Base-by-base conservation (phyloP, 2,797 vertebrate species). In the Antennarius maculatus region DNA sequence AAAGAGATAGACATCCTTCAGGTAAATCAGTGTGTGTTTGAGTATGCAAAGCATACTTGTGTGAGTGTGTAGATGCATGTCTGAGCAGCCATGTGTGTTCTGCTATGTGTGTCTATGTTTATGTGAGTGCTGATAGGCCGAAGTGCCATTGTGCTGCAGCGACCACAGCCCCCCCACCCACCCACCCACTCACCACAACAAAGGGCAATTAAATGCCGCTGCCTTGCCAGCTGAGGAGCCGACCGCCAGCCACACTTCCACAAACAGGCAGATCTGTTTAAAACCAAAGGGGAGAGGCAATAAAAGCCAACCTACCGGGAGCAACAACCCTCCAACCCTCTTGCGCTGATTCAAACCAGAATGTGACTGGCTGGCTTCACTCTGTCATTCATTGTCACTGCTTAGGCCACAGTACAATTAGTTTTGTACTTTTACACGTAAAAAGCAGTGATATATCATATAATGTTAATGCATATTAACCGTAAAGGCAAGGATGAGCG, bases 251-350 rank as follows among this genome's bases (percentile, higher is more conserved):
- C 92, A 88, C 93, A 93, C 93, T 93, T 94, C 93, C 92, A 94
- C 93, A 94, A 94, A 94, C 93, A 94, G 91, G 92, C 92, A 93
- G 91, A 92, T 93, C 91, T 90, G 92, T 93, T 93, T 91, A 92
- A 92, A 93, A 89, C 88, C 82, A 88, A 90, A 92, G 89, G 81
- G 84, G 90, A 92, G 91, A 91, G 87, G 91, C 89, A 92, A 92
- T 92, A 92, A 92, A 92, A 91, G 87, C 77, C 81, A 91, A 88
- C 89, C 91, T 91, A 89, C 81, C 55, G 46, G 86, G 85, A 81
- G 89, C 62, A 74, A 75, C 82, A 23, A 89, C 89, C 87, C 87
- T 85, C 69, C 79, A 37, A 61, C 80, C 75, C 74, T 66, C 60
- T 80, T 75, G 83, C 71, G n/a, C 74, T 92, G 91, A 94, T 93